Evolutionary conservation across 2,797 vertebrate genomes (phyloP).

Genomic region (Lithobates sylvaticus): DNA sequence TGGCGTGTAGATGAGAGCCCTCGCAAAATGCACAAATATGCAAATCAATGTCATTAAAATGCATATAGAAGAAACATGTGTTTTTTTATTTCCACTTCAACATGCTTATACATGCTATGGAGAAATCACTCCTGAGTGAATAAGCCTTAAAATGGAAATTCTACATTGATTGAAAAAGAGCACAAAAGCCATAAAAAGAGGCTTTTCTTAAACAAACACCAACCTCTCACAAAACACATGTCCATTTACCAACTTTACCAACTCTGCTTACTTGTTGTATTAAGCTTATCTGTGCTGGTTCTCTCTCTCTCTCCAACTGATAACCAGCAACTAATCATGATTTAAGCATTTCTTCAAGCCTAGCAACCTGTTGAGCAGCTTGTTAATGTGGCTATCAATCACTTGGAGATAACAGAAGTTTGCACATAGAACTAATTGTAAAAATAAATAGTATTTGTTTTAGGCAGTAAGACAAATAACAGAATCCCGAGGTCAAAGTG

Average conservation of each 20-base stretch:
- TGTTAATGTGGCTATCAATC: slow-evolving; percentile 85
- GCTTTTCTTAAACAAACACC: slow-evolving; percentile 33
- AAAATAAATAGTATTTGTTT: slow-evolving; percentile 85
- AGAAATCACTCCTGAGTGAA: background rate
- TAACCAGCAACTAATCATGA: slow-evolving; percentile 77
- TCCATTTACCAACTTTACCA: slow-evolving; percentile 50
- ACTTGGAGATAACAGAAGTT: slow-evolving; percentile 78
- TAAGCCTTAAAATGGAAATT: background rate
- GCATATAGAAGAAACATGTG: too few relatives aligned
- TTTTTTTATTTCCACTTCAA: too few relatives aligned
- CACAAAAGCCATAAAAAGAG: slow-evolving; percentile 14
- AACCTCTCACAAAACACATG: slow-evolving; percentile 26
- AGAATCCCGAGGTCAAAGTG: slow-evolving; percentile 77
- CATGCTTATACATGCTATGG: background rate
- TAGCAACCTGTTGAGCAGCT: slow-evolving; percentile 83
- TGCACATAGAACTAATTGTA: slow-evolving; percentile 81
- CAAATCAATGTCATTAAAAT: too few relatives aligned
- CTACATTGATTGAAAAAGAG: background rate
- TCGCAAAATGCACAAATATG: background rate
- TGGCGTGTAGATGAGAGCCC: too few relatives aligned
- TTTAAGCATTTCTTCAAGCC: slow-evolving; percentile 81
- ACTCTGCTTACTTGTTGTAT: slow-evolving; percentile 50
- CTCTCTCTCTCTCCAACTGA: slow-evolving; percentile 70
- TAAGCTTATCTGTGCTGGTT: slow-evolving; percentile 75
- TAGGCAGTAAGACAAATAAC: slow-evolving; percentile 81